These are phyloP conservation scores for Hypotaenidia philippensis DNA, from an alignment of 2,797 vertebrate genomes.

Conservation along the genomic window DNA sequence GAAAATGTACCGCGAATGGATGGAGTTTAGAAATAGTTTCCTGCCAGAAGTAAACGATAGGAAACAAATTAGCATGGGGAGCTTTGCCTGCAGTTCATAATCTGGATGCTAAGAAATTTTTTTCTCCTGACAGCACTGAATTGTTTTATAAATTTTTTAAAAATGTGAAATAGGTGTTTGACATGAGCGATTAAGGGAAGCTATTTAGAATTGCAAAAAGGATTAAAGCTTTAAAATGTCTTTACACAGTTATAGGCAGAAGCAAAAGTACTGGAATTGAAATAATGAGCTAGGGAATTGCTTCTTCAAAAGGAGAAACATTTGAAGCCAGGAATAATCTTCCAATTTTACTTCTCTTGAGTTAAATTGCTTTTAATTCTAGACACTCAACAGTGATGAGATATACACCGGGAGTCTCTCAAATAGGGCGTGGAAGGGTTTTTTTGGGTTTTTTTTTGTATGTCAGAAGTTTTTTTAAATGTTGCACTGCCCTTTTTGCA, in stretches of 20 bases:
- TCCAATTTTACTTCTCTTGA: not conserved
- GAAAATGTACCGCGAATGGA: slow-evolving; percentile 8
- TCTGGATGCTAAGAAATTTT: slow-evolving; percentile 58
- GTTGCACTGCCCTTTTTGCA: not conserved
- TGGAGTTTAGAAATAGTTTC: slow-evolving; percentile 51
- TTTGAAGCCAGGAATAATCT: slow-evolving; percentile 26
- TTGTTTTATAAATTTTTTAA: slow-evolving; percentile 75
- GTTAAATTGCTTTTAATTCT: not conserved
- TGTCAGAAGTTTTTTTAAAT: not conserved
- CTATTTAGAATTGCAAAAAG: slow-evolving; percentile 64
- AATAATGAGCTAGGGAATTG: slow-evolving; percentile 50
- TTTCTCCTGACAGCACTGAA: slow-evolving; percentile 49
- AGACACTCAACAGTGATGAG: not conserved
- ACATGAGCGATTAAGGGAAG: slow-evolving; percentile 65
- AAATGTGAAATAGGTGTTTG: slow-evolving; percentile 71
- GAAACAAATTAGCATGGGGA: slow-evolving; percentile 51
- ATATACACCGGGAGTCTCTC: not conserved
- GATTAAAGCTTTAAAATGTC: slow-evolving; percentile 68
- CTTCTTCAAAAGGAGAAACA: slow-evolving; percentile 22
- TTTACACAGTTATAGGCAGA: slow-evolving; percentile 26
- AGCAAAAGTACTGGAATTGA: slow-evolving; percentile 49
- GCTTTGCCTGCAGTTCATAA: slow-evolving; percentile 61
- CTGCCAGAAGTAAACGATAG: slow-evolving; percentile 32
- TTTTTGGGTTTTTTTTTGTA: not conserved
- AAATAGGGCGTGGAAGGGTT: not conserved